Base-by-base conservation (phyloP, 1,140 invertebrate genomes). In the Idris sp. region DNA sequence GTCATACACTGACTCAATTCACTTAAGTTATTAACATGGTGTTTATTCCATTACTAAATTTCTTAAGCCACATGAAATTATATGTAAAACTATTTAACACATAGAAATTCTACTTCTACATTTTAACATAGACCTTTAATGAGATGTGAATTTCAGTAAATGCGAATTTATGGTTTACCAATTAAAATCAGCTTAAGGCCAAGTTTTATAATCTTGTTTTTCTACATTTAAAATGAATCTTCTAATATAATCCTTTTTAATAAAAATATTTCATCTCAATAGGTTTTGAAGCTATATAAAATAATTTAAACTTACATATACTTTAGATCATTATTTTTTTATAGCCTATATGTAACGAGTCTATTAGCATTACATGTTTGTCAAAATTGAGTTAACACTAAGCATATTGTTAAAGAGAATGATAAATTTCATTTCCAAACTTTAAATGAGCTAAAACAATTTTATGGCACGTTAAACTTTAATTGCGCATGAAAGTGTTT, bases 401-500 rank as follows among this genome's bases (percentile, higher is more conserved):
- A 31, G 10, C 35, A 31, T 11, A 9, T 9, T 22, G 43, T 18
- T 46, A 16, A 28, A 46, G 43, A 46, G 43, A n/a, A 14, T 11
- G 28, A 46, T 46, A 46, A 46, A 46, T 28, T 46, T 46, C 26
- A 31, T 31, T 31, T 31, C 15, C 26, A 14, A 46, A 46, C 26
- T 31, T 28, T 46, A 31, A 46, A 46, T 46, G 43, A 31, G 43
- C 9, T 31, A 28, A 46, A 46, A 46, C 43, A 19, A 19, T 28
- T 28, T 44, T 8, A 9, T 16, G 4, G 4, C 26, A 31, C 28
- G 28, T 4, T 3, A 30, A 46, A 31, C 28, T 9, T 3, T 13
- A 46, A 31, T 31, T 46, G 31, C 15, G 8, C 26, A 7, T 11
- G 15, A 31, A 46, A 9, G 14, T 5, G 28, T 46, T 46, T 44